phyloP scores from a whole-genome alignment of 2,113 vertebrate species.

The Mormyrus iriodes region DNA sequence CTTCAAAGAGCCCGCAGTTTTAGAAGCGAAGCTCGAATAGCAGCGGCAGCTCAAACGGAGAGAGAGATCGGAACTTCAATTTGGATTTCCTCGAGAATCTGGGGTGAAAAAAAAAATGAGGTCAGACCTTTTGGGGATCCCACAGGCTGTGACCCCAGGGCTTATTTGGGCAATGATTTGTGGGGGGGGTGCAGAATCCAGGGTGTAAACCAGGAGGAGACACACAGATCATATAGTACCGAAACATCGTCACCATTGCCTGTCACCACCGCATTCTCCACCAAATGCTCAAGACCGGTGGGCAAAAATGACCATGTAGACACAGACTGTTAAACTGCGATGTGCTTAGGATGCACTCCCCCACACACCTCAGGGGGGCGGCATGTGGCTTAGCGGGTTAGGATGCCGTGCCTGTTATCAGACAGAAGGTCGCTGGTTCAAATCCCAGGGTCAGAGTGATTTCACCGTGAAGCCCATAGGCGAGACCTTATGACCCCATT shows the following conservation, averaged over 20 bases:
- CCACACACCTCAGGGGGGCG: neutral
- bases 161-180: neutral
- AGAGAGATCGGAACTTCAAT: neutral
- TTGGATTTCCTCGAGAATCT: constrained; percentile 18
- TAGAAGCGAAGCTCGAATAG: neutral
- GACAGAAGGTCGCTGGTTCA: neutral
- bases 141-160: neutral
- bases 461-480: neutral
- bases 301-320: neutral
- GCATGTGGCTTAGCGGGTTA: neutral
- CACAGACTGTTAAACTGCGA: too few species aligned
- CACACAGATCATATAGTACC: neutral
- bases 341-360: neutral
- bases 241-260: neutral
- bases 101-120: neutral
- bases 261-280: neutral
- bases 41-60: neutral
- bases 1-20: constrained; percentile 13
- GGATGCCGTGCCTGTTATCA: neutral
- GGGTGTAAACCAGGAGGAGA: neutral
- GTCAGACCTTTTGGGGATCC: neutral
- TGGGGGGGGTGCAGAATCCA: neutral
- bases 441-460: neutral
- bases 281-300: neutral
- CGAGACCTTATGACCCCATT: neutral